phyloP scores from a whole-genome alignment of 2,113 vertebrate species.

The Cairina moschata region DNA sequence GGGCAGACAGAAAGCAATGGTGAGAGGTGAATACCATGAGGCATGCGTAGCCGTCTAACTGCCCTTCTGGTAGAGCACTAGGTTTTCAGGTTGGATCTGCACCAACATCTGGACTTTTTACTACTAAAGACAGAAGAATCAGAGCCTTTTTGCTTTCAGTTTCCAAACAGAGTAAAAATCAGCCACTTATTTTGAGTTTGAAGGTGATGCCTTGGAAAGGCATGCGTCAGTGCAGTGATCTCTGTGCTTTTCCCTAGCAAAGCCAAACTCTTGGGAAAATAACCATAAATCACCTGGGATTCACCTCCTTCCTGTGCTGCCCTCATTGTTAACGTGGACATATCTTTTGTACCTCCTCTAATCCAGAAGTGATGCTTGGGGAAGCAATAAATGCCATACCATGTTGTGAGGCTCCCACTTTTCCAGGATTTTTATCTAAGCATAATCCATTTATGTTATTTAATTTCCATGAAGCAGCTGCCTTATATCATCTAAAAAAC shows the following conservation, averaged over 20 bases:
- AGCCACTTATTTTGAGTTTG: too few species aligned
- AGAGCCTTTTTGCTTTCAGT: background rate
- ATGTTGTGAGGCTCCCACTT: background rate
- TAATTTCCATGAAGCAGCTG: constrained; percentile 31
- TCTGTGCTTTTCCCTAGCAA: background rate
- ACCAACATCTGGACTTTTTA: background rate
- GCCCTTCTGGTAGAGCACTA: rapidly evolving
- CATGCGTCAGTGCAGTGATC: background rate
- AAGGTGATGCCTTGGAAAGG: background rate
- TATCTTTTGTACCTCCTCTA: background rate
- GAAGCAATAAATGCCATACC: background rate
- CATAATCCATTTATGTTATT: background rate
- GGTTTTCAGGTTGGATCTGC: background rate
- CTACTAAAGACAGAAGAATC: background rate
- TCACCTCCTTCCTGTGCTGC: background rate
- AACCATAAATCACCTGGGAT: background rate
- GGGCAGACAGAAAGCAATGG: background rate
- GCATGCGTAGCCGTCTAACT: rapidly evolving
- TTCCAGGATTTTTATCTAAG: constrained; percentile 16
- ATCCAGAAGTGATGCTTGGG: background rate
- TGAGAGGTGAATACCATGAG: background rate
- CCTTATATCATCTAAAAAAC: background rate
- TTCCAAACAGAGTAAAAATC: background rate
- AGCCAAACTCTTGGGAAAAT: background rate
- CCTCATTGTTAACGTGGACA: rapidly evolving